phyloP scores from a whole-genome alignment of 2,113 vertebrate species.

The Nesospiza acunhae region DNA sequence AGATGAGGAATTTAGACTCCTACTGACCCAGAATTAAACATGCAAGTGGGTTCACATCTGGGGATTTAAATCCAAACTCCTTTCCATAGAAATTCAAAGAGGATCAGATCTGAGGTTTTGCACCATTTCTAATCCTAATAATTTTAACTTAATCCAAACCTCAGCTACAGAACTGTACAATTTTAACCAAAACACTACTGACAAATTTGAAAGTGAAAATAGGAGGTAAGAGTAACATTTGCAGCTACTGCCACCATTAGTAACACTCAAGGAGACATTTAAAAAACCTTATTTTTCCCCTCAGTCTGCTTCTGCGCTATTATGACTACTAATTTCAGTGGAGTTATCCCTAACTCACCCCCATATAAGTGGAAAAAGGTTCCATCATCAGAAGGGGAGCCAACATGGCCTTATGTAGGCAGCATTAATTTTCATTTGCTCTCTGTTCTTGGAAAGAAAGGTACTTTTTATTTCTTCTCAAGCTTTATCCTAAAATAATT shows the following conservation, averaged over 20 bases:
- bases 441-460: background rate
- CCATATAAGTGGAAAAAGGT: background rate
- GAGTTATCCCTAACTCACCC: background rate
- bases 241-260: constrained; percentile 7
- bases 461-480: background rate
- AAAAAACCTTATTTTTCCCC: background rate
- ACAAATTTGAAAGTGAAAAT: constrained; percentile 25
- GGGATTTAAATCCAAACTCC: constrained; percentile 35
- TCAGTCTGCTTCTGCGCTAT: background rate
- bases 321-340: background rate
- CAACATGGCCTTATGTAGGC: background rate
- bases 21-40: constrained; percentile 40
- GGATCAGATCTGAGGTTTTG: constrained; percentile 7
- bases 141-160: constrained; percentile 19
- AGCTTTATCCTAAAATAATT: background rate
- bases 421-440: background rate
- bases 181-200: background rate
- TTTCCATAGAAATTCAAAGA: constrained; percentile 28
- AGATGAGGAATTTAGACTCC: background rate
- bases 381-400: background rate
- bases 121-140: constrained; percentile 29
- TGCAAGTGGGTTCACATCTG: background rate
- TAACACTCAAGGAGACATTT: background rate
- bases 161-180: background rate
- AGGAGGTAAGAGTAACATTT: background rate